Conservation (phyloP, 2,888 invertebrate genomes). For the Notodonta dromedarius region DNA sequence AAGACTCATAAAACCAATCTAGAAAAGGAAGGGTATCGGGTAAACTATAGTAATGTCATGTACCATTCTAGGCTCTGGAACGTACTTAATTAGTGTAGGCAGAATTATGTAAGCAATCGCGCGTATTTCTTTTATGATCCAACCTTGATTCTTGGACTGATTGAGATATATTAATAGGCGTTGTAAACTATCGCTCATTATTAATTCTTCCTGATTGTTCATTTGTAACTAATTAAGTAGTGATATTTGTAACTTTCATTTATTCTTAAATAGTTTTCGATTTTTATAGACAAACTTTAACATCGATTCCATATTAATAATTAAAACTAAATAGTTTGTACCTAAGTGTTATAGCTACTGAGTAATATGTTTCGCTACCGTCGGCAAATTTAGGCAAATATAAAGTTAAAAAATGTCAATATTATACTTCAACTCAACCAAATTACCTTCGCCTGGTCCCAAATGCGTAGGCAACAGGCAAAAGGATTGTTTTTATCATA, state of each 20-base stretch:
- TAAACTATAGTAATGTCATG: conserved; percentile 58
- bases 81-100: conserved; percentile 73
- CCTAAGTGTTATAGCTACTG: neutral
- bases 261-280: neutral
- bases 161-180: conserved; percentile 66
- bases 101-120: conserved; percentile 64
- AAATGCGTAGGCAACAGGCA: conserved; percentile 60
- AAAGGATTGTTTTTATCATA: conserved; percentile 61
- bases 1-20: conserved; percentile 62
- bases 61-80: conserved; percentile 62
- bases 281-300: no score
- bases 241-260: conserved; percentile 6
- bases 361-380: neutral
- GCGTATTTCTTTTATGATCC: conserved; percentile 65
- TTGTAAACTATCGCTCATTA: conserved; percentile 51
- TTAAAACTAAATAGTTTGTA: neutral
- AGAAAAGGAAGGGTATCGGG: conserved; percentile 47
- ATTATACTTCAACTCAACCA: conserved; percentile 35
- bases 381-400: no score
- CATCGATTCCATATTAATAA: no score
- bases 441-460: conserved; percentile 63
- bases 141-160: conserved; percentile 74
- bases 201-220: conserved; percentile 42
- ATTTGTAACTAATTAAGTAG: conserved; percentile 8
- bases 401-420: neutral